Conservation (phyloP, 2,113 vertebrate genomes). For the Elaphurus davidianus region DNA sequence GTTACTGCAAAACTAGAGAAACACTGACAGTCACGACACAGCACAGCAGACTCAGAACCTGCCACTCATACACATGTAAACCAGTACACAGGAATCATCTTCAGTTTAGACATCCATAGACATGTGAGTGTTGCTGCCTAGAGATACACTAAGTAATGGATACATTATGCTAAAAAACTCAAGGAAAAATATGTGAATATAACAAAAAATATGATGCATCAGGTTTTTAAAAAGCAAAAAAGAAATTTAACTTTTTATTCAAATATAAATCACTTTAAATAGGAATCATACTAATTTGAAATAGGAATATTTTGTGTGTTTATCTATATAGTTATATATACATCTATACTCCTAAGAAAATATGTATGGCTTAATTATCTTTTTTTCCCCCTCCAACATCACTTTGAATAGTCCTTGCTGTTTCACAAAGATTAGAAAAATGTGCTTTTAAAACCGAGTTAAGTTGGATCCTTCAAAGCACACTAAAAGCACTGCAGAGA, state of each 20-base stretch:
- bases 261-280: constrained; percentile 82
- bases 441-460: constrained; percentile 74
- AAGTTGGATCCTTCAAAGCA: constrained; percentile 73
- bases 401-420: constrained; percentile 79
- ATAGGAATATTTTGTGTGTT: constrained; percentile 80
- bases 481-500: constrained; percentile 52
- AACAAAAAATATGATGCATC: constrained; percentile 76
- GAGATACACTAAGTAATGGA: constrained; percentile 79
- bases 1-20: constrained; percentile 80
- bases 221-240: constrained; percentile 81
- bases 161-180: constrained; percentile 80
- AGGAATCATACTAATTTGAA: constrained; percentile 83
- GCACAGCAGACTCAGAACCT: constrained; percentile 89
- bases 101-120: constrained; percentile 79
- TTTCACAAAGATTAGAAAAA: constrained; percentile 79
- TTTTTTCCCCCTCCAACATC: constrained; percentile 78
- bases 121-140: constrained; percentile 79
- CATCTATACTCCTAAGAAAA: constrained; percentile 79
- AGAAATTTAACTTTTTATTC: constrained; percentile 79
- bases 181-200: constrained; percentile 82
- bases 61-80: constrained; percentile 94
- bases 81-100: constrained; percentile 85
- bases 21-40: constrained; percentile 92
- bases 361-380: constrained; percentile 85
- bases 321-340: constrained; percentile 82